Conservation (phyloP, 1,140 invertebrate species). For the Thaumatotibia leucotreta region DNA sequence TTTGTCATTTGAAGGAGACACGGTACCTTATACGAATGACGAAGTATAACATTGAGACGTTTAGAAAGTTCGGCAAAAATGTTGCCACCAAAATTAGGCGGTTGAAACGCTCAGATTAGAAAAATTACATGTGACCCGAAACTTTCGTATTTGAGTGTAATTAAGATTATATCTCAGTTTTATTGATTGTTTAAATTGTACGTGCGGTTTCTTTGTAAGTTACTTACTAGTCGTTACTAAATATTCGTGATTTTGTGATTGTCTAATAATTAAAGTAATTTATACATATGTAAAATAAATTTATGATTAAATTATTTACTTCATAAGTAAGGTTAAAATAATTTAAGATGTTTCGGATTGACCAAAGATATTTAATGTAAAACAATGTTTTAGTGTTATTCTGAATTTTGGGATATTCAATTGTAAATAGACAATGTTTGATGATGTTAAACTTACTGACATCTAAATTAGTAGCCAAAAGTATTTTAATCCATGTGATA, state of each 20-base stretch:
- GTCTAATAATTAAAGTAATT: not conserved
- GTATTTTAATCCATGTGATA: constrained; percentile 72
- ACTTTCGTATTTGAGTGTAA: too few relatives aligned
- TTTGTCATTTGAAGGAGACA: too few relatives aligned
- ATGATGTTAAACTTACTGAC: constrained; percentile 41
- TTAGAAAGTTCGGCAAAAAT: too few relatives aligned
- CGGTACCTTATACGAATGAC: too few relatives aligned
- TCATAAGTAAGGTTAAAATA: constrained; percentile 16
- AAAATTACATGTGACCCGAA: too few relatives aligned
- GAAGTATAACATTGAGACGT: too few relatives aligned
- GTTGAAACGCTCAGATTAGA: too few relatives aligned
- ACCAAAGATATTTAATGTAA: constrained; percentile 59
- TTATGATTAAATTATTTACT: not conserved
- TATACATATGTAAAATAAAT: constrained; percentile 7
- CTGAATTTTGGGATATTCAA: constrained; percentile 44
- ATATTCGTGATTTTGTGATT: not conserved
- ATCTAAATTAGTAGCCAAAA: constrained; percentile 41
- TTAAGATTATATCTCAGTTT: too few relatives aligned
- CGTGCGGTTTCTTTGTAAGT: too few relatives aligned
- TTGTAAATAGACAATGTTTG: constrained; percentile 45
- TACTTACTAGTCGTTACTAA: not conserved
- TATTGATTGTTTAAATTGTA: too few relatives aligned
- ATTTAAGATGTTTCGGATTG: constrained; percentile 27
- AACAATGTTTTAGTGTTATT: constrained; percentile 45
- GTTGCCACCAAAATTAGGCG: too few relatives aligned